Evolutionary conservation across 2,113 vertebrate species (phyloP).

Genomic region (Montifringilla adamsi): DNA sequence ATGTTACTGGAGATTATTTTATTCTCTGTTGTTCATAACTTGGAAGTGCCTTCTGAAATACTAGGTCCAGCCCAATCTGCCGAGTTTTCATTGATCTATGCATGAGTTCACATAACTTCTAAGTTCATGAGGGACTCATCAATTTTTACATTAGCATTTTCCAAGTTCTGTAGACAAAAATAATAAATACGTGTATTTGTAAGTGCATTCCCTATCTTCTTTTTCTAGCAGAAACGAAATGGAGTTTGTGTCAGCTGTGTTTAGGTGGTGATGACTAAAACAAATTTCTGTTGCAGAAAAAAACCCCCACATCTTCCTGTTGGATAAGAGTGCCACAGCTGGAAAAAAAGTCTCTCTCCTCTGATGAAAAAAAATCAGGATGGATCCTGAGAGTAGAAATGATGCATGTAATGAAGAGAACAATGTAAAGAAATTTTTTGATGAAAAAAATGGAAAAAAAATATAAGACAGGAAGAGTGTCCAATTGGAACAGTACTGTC

Average conservation of each 20-base stretch:
- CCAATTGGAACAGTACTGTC: not conserved
- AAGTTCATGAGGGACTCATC: not conserved
- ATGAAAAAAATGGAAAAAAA: not conserved
- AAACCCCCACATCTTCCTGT: not conserved
- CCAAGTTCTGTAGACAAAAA: not conserved
- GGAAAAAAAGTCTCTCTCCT: not conserved
- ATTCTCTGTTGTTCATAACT: not conserved
- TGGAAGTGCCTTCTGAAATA: not conserved
- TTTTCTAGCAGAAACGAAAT: not conserved
- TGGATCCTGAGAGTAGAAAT: not conserved
- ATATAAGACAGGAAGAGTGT: not conserved
- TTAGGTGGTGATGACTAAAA: not conserved
- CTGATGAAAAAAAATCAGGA: not conserved
- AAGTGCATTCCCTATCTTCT: not conserved
- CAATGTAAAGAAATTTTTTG: not conserved
- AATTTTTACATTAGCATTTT: not conserved
- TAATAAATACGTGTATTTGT: not conserved
- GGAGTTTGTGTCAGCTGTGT: not conserved
- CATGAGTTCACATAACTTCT: not conserved
- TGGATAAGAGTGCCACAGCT: not conserved
- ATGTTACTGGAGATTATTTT: not conserved
- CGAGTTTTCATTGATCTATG: not conserved
- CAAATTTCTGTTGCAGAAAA: not conserved
- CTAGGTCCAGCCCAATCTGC: not conserved
- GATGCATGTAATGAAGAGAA: not conserved